Conservation (phyloP, 2,113 vertebrate species). For the Indicator indicator region DNA sequence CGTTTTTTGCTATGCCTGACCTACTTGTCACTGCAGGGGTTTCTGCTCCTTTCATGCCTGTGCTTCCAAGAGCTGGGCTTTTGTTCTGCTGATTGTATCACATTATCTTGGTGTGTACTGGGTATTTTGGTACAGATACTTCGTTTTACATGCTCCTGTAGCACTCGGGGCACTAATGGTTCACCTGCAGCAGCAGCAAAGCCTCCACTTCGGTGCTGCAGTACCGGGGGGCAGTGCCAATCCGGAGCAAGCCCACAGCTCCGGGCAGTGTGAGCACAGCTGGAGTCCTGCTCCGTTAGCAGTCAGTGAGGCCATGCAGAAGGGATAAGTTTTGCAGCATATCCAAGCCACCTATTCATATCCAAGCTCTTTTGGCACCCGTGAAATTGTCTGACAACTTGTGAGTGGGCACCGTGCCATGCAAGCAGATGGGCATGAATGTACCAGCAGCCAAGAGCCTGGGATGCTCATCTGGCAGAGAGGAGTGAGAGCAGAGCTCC, state of each 20-base stretch:
- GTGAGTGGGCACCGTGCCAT: conserved; percentile 33
- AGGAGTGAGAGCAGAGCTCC: background rate
- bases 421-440: conserved; percentile 56
- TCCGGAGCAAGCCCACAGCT: rapidly evolving
- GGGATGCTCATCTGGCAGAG: conserved; percentile 40
- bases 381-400: conserved; percentile 62
- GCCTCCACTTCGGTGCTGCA: rapidly evolving
- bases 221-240: background rate
- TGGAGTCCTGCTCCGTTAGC: background rate
- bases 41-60: background rate
- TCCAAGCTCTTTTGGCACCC: conserved; percentile 56
- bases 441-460: conserved; percentile 38
- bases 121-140: background rate
- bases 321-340: background rate
- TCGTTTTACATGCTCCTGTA: background rate
- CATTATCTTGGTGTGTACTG: background rate
- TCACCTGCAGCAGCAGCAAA: background rate
- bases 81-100: background rate
- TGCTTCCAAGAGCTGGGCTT: background rate
- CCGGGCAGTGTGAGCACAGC: rapidly evolving
- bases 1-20: background rate
- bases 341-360: conserved; percentile 50
- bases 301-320: background rate
- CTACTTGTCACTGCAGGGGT: background rate
- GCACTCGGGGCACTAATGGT: background rate